These are phyloP conservation scores for Scaptodrosophila latifasciaeformis DNA, from an alignment of 2,888 invertebrate species.

Conservation along the genomic window DNA sequence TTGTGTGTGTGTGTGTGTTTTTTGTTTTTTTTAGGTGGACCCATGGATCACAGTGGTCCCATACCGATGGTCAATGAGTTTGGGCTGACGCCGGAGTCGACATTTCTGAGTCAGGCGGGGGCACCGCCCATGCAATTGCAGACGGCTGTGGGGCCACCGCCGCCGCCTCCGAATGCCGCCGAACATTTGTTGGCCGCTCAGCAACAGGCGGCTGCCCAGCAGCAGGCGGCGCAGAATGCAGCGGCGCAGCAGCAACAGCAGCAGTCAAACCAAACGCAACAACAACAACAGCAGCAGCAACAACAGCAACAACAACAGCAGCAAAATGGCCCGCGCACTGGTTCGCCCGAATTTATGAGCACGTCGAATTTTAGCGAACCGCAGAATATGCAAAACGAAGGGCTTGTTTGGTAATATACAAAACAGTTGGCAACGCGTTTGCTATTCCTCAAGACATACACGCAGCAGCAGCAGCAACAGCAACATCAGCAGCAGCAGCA, in stretches of 20 bases:
- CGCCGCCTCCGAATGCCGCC: slow-evolving; percentile 76
- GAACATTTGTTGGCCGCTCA: slow-evolving; percentile 60
- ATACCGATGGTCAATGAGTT: slow-evolving; percentile 86
- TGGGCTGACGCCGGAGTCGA: slow-evolving; percentile 81
- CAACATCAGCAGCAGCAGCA: too few relatives aligned
- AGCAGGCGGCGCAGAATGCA: slow-evolving; percentile 71
- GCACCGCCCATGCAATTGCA: slow-evolving; percentile 74
- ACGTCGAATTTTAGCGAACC: slow-evolving; percentile 80
- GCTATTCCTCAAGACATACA: slow-evolving; percentile 69
- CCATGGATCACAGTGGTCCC: slow-evolving; percentile 82
- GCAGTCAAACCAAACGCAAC: slow-evolving; percentile 53
- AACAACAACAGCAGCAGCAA: slow-evolving; percentile 45
- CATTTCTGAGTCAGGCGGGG: slow-evolving; percentile 76
- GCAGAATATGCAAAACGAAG: slow-evolving; percentile 83
- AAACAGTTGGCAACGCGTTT: slow-evolving; percentile 74
- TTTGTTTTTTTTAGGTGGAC: slow-evolving; percentile 78
- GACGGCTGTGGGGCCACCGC: slow-evolving; percentile 77
- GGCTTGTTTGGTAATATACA: slow-evolving; percentile 82
- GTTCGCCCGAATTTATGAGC: slow-evolving; percentile 84
- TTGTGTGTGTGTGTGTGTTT: slow-evolving; percentile 5
- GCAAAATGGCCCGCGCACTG: slow-evolving; percentile 80
- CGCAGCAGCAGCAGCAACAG: slow-evolving; percentile 16
- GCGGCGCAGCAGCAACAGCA: too few relatives aligned
- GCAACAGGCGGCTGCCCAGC: slow-evolving; percentile 61
- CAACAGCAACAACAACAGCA: slow-evolving; percentile 59